Evolutionary conservation across 2,113 vertebrate species (phyloP).

Genomic region (Tonatia bakeri): DNA sequence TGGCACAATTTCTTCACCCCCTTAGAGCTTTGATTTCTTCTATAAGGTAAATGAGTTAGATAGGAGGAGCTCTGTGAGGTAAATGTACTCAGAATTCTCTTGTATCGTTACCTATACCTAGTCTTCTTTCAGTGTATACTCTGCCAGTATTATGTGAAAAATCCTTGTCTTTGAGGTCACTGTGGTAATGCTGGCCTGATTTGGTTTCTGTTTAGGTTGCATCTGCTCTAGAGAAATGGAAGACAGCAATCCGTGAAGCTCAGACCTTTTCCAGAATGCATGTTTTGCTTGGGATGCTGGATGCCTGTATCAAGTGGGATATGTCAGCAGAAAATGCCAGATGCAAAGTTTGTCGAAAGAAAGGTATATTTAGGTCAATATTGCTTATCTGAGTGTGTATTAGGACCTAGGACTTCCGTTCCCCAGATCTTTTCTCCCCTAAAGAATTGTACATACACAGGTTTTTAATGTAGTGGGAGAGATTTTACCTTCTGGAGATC

Average conservation of each 20-base stretch:
- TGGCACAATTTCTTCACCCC: background rate
- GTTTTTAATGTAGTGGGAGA: background rate
- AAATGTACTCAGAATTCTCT: background rate
- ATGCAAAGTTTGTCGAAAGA: slow-evolving; percentile 98
- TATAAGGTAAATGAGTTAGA: background rate
- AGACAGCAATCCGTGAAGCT: slow-evolving; percentile 90
- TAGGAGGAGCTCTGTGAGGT: background rate
- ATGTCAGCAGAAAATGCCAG: slow-evolving; percentile 98
- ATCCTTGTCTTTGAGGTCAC: background rate
- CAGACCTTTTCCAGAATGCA: slow-evolving; percentile 98
- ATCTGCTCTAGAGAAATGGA: slow-evolving; percentile 96
- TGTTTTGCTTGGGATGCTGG: slow-evolving; percentile 95
- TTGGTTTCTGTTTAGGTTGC: slow-evolving; percentile 87
- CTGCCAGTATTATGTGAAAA: background rate
- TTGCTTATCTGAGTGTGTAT: background rate
- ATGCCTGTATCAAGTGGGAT: slow-evolving; percentile 99
- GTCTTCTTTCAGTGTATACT: background rate
- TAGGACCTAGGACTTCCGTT: background rate
- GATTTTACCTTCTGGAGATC: background rate
- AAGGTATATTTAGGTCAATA: slow-evolving; percentile 82
- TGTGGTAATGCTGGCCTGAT: background rate
- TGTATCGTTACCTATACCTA: background rate
- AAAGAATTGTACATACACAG: background rate
- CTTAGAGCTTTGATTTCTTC: background rate
- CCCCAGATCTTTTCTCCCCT: background rate